Base-by-base conservation (phyloP, 2,888 invertebrate genomes). In the Stratiomys singularior region DNA sequence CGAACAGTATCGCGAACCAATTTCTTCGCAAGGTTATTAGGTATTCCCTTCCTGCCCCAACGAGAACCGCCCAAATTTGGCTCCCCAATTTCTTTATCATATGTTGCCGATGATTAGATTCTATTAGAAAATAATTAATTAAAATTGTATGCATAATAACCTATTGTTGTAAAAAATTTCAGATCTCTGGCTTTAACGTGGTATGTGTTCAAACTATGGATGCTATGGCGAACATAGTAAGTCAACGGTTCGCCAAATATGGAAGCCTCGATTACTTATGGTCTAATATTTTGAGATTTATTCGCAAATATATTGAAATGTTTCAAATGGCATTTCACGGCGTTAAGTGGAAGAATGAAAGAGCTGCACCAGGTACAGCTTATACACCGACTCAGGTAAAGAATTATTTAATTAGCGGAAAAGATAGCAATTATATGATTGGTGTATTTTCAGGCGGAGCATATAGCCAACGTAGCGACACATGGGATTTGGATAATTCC, bases 401-500 rank as follows among this genome's bases (percentile, higher is more conserved):
- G 72, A 37, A 56, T 25, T 23, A 1, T 21, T 21, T 60, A 60
- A n/a, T 60, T n/a, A 28, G 28, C n/a, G 30, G 11, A 60, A 63
- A 27, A 23, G 28, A 7, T 23, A 44, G 23, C 21, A 47, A 2
- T 79, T 23, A 63, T 0, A 28, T 30, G 2, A 27, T 30, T 66
- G 1, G n/a, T 5, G 3, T 76, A 64, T 44, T 28, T 25, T 76
- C 88, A 93, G 88, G 90, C 96, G 81, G 97, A 97, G 86, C 96
- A 97, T 85, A 88, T 96, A 80, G 97, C 97, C 66, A 97, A 97
- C 88, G 93, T 97, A 66, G 89, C 96, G 83, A 96, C 97, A 44
- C 97, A 97, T 87, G 97, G 95, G 77, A 90, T 96, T 79, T 96
- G 94, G 91, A 93, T 97, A 72, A 89, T 95, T 81, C 97, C 97